phyloP scores from a whole-genome alignment of 2,888 invertebrate species.

The Galerucella pusilla region DNA sequence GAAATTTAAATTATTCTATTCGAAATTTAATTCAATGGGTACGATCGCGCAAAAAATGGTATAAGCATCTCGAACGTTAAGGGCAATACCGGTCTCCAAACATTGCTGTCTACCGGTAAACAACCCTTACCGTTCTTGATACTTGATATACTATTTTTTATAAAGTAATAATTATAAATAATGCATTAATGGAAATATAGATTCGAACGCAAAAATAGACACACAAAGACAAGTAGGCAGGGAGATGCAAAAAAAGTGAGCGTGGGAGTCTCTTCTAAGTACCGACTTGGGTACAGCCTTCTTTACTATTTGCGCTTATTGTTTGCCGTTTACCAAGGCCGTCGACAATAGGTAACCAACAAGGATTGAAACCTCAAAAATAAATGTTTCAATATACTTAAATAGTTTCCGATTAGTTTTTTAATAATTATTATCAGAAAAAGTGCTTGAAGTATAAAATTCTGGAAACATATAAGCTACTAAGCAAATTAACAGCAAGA shows the following conservation, averaged over 20 bases:
- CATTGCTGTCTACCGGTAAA: no score
- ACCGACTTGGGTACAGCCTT: conserved; percentile 33
- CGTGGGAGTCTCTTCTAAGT: conserved; percentile 37
- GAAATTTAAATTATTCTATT: no score
- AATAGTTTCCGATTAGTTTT: no score
- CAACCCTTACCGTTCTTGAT: no score
- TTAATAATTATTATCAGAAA: neutral
- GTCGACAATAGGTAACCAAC: neutral
- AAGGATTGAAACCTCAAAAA: neutral
- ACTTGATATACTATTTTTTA: neutral
- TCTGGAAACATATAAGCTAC: no score
- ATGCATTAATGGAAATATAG: conserved; percentile 9
- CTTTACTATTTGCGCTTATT: conserved; percentile 32
- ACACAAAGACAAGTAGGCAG: conserved; percentile 38
- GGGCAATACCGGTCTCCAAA: no score
- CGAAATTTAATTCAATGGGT: no score
- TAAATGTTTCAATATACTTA: neutral
- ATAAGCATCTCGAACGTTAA: no score
- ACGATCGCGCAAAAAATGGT: no score
- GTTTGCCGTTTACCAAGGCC: conserved; percentile 25
- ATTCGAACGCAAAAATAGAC: conserved; percentile 24
- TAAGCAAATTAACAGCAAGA: no score
- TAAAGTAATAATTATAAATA: conserved; percentile 2
- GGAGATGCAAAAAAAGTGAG: conserved; percentile 12
- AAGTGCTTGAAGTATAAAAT: neutral